Conservation (phyloP, 2,888 invertebrate genomes). For the Rotaria socialis region DNA sequence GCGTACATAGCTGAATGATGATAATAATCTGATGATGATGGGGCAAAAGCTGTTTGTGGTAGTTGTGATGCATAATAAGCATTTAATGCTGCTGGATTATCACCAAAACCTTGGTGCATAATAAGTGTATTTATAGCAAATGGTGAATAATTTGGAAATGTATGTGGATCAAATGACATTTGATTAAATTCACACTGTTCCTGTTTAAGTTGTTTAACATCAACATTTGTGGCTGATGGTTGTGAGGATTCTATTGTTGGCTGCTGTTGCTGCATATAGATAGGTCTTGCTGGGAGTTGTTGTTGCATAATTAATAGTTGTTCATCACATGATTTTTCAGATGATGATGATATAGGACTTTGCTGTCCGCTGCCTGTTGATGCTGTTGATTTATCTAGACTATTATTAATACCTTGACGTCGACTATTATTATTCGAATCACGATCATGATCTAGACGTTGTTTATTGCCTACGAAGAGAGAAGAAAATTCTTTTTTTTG, state of each 20-base stretch:
- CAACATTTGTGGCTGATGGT: background rate
- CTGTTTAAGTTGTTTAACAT: constrained; percentile 10
- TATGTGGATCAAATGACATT: constrained; percentile 25
- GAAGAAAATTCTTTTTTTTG: background rate
- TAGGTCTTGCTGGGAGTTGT: background rate
- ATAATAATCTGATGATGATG: constrained; percentile 19
- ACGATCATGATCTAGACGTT: background rate
- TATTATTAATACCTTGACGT: background rate
- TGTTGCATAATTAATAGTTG: background rate
- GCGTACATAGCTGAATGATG: background rate
- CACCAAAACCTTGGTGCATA: background rate
- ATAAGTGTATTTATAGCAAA: constrained; percentile 22
- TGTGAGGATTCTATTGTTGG: background rate
- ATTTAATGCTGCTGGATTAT: constrained; percentile 27
- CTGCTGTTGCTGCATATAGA: background rate
- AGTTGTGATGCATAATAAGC: background rate
- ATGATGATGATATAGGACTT: background rate
- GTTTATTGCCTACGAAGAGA: background rate
- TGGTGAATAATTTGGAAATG: background rate
- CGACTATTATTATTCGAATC: background rate
- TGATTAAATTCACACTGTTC: constrained; percentile 31
- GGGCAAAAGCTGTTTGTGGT: constrained; percentile 4
- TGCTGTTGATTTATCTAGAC: background rate
- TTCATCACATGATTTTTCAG: constrained; percentile 23
- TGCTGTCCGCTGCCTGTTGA: background rate